Evolutionary conservation across 2,113 vertebrate species (phyloP).

Genomic region (Camelus bactrianus): DNA sequence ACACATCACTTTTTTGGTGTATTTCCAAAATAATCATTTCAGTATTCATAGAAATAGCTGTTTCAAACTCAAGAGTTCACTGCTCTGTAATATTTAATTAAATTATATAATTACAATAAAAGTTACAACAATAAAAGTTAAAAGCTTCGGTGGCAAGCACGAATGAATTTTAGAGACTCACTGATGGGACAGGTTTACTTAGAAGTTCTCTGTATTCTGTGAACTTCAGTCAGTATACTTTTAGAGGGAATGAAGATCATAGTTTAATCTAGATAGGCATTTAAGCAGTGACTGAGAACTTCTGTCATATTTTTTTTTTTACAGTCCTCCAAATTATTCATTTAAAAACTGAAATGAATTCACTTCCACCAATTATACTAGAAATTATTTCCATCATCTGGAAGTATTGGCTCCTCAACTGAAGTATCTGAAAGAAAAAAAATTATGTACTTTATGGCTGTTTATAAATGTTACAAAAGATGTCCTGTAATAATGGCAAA

Average conservation of each 20-base stretch:
- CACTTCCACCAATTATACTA: background rate
- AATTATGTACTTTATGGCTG: background rate
- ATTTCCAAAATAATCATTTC: background rate
- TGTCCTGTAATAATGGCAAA: background rate
- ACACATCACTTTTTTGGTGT: background rate
- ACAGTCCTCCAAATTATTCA: background rate
- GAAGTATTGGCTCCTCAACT: background rate
- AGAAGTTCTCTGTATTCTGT: background rate
- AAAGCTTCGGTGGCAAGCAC: background rate
- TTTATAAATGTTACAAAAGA: constrained; percentile 19
- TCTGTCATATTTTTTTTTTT: background rate
- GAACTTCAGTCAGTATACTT: background rate
- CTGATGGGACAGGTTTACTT: background rate
- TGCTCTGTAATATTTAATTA: background rate
- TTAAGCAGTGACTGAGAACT: background rate
- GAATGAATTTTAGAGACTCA: background rate
- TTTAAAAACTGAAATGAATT: background rate
- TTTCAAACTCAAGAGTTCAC: background rate
- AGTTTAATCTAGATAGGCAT: background rate
- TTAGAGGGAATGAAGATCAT: background rate
- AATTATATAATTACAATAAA: background rate
- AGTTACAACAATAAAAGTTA: background rate
- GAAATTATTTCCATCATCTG: background rate
- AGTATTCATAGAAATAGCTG: background rate
- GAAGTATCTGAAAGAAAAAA: background rate